Conservation (phyloP, 2,888 invertebrate species). For the Microdon myrmicae region DNA sequence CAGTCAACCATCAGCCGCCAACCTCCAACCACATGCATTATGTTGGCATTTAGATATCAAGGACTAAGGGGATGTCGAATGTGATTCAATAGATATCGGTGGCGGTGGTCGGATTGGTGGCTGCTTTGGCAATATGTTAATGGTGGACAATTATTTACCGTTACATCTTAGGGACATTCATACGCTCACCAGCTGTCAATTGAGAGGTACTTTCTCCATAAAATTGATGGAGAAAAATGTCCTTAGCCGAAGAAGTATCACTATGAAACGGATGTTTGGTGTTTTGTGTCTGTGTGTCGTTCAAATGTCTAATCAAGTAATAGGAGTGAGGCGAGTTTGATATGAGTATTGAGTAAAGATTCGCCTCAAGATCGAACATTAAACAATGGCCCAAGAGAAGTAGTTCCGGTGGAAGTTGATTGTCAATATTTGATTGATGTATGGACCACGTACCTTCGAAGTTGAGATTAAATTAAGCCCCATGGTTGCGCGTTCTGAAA, state of each 20-base stretch:
- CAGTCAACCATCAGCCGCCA: background rate
- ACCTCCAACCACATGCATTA: too few relatives aligned
- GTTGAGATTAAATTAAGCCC: conserved; percentile 5
- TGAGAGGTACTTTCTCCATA: conserved; percentile 36
- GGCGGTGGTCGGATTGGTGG: too few relatives aligned
- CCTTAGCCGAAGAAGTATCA: too few relatives aligned
- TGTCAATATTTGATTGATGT: conserved; percentile 53
- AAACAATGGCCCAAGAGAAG: conserved; percentile 31
- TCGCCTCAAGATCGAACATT: conserved; percentile 27
- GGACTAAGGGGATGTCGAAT: conserved; percentile 33
- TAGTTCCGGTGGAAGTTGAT: conserved; percentile 35
- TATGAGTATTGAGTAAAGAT: conserved; percentile 5
- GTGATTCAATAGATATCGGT: conserved; percentile 14
- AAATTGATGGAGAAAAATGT: conserved; percentile 48
- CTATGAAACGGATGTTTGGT: conserved; percentile 30
- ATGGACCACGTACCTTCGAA: conserved; percentile 12
- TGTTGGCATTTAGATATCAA: too few relatives aligned
- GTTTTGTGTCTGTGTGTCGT: conserved; percentile 26
- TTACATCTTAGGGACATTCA: conserved; percentile 21
- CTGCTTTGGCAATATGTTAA: conserved; percentile 40
- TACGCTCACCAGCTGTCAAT: conserved; percentile 18
- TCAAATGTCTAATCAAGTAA: conserved; percentile 34
- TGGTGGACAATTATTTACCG: conserved; percentile 47
- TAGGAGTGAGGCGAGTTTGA: conserved; percentile 4
- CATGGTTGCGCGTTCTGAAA: too few relatives aligned